These are phyloP conservation scores for Helostoma temminkii DNA, from an alignment of 2,797 vertebrate genomes.

Conservation along the genomic window DNA sequence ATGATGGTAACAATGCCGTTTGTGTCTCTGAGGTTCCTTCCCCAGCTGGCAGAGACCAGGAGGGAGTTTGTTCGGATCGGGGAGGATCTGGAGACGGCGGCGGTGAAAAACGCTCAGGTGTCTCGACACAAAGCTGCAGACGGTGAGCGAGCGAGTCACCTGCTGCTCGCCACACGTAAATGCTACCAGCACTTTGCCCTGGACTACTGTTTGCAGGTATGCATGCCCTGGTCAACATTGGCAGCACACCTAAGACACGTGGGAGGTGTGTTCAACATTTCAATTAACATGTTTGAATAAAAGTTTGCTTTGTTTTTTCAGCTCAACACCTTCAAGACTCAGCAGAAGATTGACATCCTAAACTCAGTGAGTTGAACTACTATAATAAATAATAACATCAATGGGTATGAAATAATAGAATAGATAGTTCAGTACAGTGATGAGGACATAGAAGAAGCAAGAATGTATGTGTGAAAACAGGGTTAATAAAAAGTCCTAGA, in stretches of 20 bases:
- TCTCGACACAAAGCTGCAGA: slow-evolving; percentile 74
- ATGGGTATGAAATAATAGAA: too few species aligned
- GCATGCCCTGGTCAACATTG: accelerated
- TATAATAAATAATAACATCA: too few species aligned
- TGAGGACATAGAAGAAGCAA: too few species aligned
- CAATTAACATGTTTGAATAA: not conserved
- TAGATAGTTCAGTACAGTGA: too few species aligned
- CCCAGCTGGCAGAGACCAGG: slow-evolving; percentile 77
- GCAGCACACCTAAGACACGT: not conserved
- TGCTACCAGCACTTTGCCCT: slow-evolving; percentile 85
- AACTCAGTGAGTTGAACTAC: slow-evolving; percentile 80
- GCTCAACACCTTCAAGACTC: slow-evolving; percentile 83
- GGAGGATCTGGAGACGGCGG: slow-evolving; percentile 78
- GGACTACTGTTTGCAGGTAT: slow-evolving; percentile 86
- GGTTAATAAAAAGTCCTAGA: too few species aligned
- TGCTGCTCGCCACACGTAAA: slow-evolving; percentile 83
- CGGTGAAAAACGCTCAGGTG: slow-evolving; percentile 77
- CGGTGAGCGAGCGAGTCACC: slow-evolving; percentile 77
- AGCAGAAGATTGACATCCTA: slow-evolving; percentile 82
- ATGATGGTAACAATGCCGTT: not conserved
- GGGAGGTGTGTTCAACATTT: not conserved
- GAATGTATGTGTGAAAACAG: too few species aligned
- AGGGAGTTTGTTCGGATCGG: slow-evolving; percentile 81
- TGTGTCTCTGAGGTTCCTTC: slow-evolving; percentile 73
- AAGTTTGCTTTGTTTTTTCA: slow-evolving; percentile 39